Percentiles rank a stretch among this genome's conserved stretches.
phyloP scores from a whole-genome alignment of 2,113 vertebrate species.

The Callopanchax toddi region DNA sequence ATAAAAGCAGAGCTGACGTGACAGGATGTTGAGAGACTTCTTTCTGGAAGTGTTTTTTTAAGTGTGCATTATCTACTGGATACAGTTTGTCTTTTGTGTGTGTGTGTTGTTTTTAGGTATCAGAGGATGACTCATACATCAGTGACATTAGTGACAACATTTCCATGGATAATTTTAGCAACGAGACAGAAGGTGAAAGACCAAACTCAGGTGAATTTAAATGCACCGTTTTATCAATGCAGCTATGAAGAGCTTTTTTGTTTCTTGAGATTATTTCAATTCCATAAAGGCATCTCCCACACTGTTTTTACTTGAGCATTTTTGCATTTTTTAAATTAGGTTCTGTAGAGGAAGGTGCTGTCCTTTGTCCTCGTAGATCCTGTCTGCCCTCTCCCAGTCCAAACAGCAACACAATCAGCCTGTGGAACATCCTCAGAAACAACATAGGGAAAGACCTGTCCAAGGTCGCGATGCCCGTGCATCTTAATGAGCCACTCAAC shows the following conservation, averaged over 20 bases:
- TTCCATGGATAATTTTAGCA: constrained; percentile 93
- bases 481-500: constrained; percentile 95
- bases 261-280: no score
- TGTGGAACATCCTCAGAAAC: constrained; percentile 97
- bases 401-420: constrained; percentile 89
- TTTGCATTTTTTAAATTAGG: constrained; percentile 51
- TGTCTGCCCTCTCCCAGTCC: constrained; percentile 87
- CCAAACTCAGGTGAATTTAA: constrained; percentile 81
- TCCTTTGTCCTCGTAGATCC: constrained; percentile 76
- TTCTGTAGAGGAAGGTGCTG: constrained; percentile 73
- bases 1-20: constrained; percentile 31
- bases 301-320: neutral
- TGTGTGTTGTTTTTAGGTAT: constrained; percentile 79
- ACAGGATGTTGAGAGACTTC: constrained; percentile 46
- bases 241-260: no score
- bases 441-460: constrained; percentile 98
- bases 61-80: constrained; percentile 20
- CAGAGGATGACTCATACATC: constrained; percentile 95
- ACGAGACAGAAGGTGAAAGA: constrained; percentile 87
- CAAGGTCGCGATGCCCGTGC: constrained; percentile 97
- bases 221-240: neutral
- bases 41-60: constrained; percentile 14
- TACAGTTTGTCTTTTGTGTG: constrained; percentile 33
- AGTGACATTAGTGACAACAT: constrained; percentile 97
- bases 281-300: neutral